These are phyloP conservation scores for Amaurobius ferox DNA, from an alignment of 2,888 invertebrate species.

Conservation along the genomic window DNA sequence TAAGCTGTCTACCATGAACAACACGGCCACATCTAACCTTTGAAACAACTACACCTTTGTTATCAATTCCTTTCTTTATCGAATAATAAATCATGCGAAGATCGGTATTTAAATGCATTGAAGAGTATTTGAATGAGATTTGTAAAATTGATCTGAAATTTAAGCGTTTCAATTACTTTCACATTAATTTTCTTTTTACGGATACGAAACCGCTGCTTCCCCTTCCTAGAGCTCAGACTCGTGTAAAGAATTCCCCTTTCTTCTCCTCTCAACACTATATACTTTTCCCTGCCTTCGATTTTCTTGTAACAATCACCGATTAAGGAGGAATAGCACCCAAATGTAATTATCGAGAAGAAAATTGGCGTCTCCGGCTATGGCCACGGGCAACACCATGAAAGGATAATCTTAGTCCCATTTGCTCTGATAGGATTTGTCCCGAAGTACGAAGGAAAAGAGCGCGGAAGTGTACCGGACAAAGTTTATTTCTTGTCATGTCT, in stretches of 20 bases:
- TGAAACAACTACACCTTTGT: no score
- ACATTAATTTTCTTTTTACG: no score
- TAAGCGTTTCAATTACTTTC: no score
- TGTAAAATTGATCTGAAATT: no score
- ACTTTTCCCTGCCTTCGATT: constrained; percentile 28
- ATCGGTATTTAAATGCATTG: no score
- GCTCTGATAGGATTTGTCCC: constrained; percentile 69
- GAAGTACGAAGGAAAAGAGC: constrained; percentile 12
- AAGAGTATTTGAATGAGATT: no score
- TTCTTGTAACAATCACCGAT: constrained; percentile 69
- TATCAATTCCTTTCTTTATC: no score
- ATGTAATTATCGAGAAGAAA: constrained; percentile 69
- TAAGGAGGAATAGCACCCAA: constrained; percentile 69
- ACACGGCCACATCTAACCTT: no score
- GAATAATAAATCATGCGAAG: no score
- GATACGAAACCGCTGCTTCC: no score
- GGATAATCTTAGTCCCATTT: constrained; percentile 70
- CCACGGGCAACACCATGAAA: constrained; percentile 57
- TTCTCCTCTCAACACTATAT: not conserved
- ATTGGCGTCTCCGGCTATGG: constrained; percentile 58
- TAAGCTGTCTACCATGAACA: no score
- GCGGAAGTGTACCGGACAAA: not conserved
- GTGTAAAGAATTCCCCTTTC: not conserved
- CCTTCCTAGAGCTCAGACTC: no score
- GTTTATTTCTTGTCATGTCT: constrained; percentile 30